Conservation (phyloP, 2,113 vertebrate species). For the Lophochroa leadbeateri region DNA sequence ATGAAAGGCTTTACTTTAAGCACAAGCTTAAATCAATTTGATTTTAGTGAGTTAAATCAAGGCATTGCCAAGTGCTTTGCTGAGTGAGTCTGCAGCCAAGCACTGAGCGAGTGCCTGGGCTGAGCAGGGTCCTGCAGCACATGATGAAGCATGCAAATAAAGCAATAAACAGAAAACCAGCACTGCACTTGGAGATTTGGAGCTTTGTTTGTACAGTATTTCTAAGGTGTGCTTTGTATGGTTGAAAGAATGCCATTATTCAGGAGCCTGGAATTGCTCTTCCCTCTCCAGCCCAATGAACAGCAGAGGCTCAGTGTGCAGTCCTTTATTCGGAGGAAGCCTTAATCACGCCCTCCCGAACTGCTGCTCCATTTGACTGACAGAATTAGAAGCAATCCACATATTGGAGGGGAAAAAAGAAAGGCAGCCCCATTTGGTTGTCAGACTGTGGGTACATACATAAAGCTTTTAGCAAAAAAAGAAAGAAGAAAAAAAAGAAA, state of each 20-base stretch:
- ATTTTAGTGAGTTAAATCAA: neutral
- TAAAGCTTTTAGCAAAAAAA: constrained; percentile 21
- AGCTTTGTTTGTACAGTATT: constrained; percentile 37
- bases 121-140: neutral
- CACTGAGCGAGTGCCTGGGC: fast-evolving
- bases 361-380: constrained; percentile 21
- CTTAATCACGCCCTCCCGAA: constrained; percentile 40
- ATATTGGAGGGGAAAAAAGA: constrained; percentile 35
- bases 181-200: neutral
- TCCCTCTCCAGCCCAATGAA: neutral
- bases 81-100: neutral
- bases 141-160: neutral
- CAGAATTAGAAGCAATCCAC: constrained; percentile 50
- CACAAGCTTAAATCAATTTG: neutral
- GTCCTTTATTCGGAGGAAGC: constrained; percentile 10
- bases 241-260: constrained; percentile 37
- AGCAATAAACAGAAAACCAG: constrained; percentile 30
- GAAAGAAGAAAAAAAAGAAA: neutral
- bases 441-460: constrained; percentile 29
- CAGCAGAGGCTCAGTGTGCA: neutral
- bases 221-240: constrained; percentile 46
- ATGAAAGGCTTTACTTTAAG: neutral
- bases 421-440: constrained; percentile 47
- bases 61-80: neutral
- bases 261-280: neutral